Evolutionary conservation across 1,140 invertebrate species (phyloP), one percentile per base, ranked within the genome.

Genomic region (Halictus rubicundus): DNA sequence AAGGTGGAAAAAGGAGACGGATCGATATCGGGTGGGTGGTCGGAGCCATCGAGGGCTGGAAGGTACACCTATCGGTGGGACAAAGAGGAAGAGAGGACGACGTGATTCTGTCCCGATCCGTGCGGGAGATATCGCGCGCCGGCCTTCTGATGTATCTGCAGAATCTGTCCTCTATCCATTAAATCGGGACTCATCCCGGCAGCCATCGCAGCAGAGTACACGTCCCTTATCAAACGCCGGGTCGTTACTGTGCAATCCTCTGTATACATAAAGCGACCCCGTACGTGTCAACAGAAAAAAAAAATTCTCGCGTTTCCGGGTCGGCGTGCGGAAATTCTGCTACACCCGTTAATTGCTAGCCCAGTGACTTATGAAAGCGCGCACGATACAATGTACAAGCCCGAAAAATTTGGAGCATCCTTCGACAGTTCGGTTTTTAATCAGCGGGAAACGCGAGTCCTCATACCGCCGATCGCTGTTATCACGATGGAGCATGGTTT

Each of bases 81-180:
- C 19, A 32, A 64, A 63, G 46, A 52, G 69, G 65, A 63, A 74
- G 59, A 72, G 80, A 78, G 75, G 68, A 66, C 54, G 87, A 92
- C 91, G 91, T 93, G 91, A 89, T 87, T 91, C 78, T 72, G 78
- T 78, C 70, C 83, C 86, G 92, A 93, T 93, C 83, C 87, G 85
- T 76, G 78, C 68, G 46, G 25, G 73, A 87, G 92, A 93, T 93
- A 92, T 77, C 84, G 68, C 69, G 71, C 81, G 42, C 32, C 78
- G 84, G 82, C 81, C 81, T 89, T 89, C 88, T 89, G 88, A 89
- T 91, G 86, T 91, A 93, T 92, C 91, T 92, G 83, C 81, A 84
- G 87, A 92, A 92, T 91, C 87, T 90, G 87, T 90, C 81, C 86
- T 90, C 87, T 81, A 90, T 92, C 90, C 90, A 92, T 92, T 93